Evolutionary conservation across 2,797 vertebrate species (phyloP).

Genomic region (Mareca strepera): DNA sequence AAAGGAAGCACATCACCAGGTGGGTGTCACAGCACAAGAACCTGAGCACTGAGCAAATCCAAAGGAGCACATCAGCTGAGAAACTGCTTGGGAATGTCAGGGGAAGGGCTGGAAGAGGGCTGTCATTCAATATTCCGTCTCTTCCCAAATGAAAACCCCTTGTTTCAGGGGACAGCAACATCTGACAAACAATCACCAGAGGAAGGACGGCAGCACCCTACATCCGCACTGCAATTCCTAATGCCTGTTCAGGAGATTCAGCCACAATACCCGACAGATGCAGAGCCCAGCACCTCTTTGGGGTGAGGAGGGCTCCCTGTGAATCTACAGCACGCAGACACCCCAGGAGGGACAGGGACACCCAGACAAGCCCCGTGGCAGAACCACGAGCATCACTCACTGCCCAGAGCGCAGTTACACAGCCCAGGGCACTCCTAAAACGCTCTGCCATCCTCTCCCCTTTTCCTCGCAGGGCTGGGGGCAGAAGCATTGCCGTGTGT

Average conservation of each 20-base stretch:
- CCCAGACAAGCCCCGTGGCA: background rate
- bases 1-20: background rate
- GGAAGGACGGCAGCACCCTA: background rate
- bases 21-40: background rate
- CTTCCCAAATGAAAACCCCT: accelerated
- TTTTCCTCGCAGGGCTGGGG: background rate
- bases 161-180: background rate
- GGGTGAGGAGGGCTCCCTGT: background rate
- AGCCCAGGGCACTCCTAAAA: background rate
- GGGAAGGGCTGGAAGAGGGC: background rate
- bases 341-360: accelerated
- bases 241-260: accelerated
- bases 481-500: accelerated
- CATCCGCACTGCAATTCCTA: accelerated
- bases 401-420: background rate
- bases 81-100: accelerated
- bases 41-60: background rate
- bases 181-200: too few species aligned
- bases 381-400: background rate
- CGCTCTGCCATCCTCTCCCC: background rate
- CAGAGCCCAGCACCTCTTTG: background rate
- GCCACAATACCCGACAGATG: accelerated
- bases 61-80: accelerated
- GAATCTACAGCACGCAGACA: background rate
- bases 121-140: accelerated